Evolutionary conservation across 2,113 vertebrate genomes (phyloP).

Genomic region (Gila orcuttii): DNA sequence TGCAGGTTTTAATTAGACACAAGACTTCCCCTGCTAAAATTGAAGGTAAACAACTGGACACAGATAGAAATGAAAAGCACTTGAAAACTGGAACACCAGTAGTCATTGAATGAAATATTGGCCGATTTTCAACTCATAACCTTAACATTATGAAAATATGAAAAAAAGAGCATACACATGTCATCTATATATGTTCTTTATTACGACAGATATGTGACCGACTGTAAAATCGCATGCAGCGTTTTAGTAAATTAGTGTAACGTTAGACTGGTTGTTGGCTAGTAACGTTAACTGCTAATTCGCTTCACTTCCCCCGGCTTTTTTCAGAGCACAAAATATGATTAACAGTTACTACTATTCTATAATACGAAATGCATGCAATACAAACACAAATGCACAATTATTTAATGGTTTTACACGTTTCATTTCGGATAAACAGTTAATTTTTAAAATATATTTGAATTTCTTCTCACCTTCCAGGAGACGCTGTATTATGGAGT

Average conservation of each 20-base stretch:
- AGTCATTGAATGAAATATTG: background rate
- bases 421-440: background rate
- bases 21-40: background rate
- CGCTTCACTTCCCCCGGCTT: slow-evolving; percentile 14
- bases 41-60: background rate
- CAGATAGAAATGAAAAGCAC: background rate
- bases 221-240: background rate
- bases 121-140: background rate
- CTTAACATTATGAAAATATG: background rate
- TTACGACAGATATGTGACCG: no score
- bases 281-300: slow-evolving; percentile 10
- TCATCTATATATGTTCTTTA: background rate
- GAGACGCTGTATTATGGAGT: slow-evolving; percentile 95
- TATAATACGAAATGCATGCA: background rate
- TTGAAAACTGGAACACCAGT: background rate
- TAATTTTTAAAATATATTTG: background rate
- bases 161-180: background rate
- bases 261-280: slow-evolving; percentile 27
- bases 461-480: slow-evolving; percentile 84
- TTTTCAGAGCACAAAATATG: slow-evolving; percentile 7
- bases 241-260: background rate
- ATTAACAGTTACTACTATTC: background rate
- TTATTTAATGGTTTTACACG: background rate
- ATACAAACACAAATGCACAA: background rate
- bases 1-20: background rate